These are phyloP conservation scores for Drosophila orena DNA, from an alignment of 1,140 invertebrate genomes.

Conservation along the genomic window DNA sequence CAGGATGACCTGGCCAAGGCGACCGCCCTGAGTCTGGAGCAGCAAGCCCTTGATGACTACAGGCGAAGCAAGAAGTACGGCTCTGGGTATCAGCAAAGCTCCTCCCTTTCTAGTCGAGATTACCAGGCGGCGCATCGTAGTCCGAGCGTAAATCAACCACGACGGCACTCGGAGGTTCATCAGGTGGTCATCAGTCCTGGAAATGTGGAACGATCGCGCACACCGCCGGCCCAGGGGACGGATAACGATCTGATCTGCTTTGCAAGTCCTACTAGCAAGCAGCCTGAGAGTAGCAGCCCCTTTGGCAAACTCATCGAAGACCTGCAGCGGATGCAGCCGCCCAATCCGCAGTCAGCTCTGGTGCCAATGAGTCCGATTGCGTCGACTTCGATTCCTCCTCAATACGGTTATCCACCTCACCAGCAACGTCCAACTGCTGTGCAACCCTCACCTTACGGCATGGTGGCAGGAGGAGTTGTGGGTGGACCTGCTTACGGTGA, in stretches of 20 bases:
- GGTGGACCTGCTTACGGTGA: slow-evolving; percentile 22
- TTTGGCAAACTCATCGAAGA: slow-evolving; percentile 87
- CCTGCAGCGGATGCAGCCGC: slow-evolving; percentile 85
- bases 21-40: slow-evolving; percentile 93
- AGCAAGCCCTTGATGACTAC: slow-evolving; percentile 92
- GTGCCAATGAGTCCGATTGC: slow-evolving; percentile 72
- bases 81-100: slow-evolving; percentile 31
- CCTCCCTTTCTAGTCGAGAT: slow-evolving; percentile 8
- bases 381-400: slow-evolving; percentile 43
- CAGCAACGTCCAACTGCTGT: slow-evolving; percentile 14
- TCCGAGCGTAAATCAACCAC: slow-evolving; percentile 78
- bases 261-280: slow-evolving; percentile 87
- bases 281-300: slow-evolving; percentile 82
- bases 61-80: slow-evolving; percentile 85
- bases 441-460: slow-evolving; percentile 45
- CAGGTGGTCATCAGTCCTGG: slow-evolving; percentile 22
- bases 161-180: slow-evolving; percentile 85
- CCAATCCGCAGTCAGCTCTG: slow-evolving; percentile 67
- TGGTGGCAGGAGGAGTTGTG: slow-evolving; percentile 7
- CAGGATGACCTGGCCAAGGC: slow-evolving; percentile 94
- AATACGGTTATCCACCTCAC: slow-evolving; percentile 25
- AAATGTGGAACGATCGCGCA: slow-evolving; percentile 76
- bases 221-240: slow-evolving; percentile 85
- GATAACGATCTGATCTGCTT: slow-evolving; percentile 89
- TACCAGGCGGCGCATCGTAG: slow-evolving; percentile 58